Percentiles rank a stretch among this genome's conserved stretches.
Conservation (phyloP, 2,113 vertebrate species). For the Rhabdomys dilectus region DNA sequence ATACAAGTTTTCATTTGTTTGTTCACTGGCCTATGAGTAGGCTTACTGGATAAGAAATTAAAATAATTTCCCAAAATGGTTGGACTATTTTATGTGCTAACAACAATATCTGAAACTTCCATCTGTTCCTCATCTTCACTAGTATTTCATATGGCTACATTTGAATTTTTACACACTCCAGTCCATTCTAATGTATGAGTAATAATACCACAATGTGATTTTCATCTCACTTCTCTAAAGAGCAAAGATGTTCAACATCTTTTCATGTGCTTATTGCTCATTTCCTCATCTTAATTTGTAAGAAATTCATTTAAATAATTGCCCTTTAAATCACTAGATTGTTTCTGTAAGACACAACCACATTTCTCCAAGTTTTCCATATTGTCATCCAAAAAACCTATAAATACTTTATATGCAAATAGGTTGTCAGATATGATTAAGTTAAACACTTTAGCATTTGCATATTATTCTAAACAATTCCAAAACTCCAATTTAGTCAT, state of each 20-base stretch:
- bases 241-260: not conserved
- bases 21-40: not conserved
- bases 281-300: not conserved
- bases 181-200: not conserved
- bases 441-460: not conserved
- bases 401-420: not conserved
- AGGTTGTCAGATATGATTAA: slow-evolving; percentile 4
- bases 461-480: not conserved
- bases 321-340: not conserved
- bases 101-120: not conserved
- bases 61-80: not conserved
- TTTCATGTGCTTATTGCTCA: not conserved
- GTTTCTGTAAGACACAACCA: not conserved
- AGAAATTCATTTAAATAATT: not conserved
- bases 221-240: not conserved
- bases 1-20: not conserved
- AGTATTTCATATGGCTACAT: not conserved
- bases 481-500: not conserved
- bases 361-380: not conserved
- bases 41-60: not conserved
- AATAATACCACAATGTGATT: not conserved
- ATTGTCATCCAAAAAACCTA: not conserved
- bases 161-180: not conserved
- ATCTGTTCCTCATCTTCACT: not conserved
- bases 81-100: not conserved